These are phyloP conservation scores for Cacatua alba DNA, from an alignment of 2,113 vertebrate species.

Conservation along the genomic window DNA sequence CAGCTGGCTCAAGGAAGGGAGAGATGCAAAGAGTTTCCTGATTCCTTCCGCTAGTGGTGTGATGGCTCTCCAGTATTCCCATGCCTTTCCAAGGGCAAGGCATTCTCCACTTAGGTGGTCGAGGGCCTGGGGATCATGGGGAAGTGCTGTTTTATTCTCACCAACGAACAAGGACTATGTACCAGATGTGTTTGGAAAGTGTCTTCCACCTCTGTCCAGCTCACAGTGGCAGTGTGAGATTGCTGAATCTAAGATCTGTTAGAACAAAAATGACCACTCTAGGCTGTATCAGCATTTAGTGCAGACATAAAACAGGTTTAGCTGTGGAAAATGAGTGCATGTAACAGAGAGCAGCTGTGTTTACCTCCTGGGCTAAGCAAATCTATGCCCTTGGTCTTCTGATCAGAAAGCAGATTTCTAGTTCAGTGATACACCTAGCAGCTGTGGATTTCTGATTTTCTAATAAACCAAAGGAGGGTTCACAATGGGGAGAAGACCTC, in stretches of 20 bases:
- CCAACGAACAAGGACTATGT: background rate
- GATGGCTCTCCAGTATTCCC: background rate
- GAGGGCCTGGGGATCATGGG: background rate
- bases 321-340: background rate
- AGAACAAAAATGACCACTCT: background rate
- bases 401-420: background rate
- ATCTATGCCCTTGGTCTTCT: background rate
- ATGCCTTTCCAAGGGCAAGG: background rate
- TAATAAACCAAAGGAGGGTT: background rate
- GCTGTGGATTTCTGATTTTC: background rate
- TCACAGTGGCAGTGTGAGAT: background rate
- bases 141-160: background rate
- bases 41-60: rapidly evolving
- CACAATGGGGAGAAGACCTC: background rate
- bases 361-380: background rate
- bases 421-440: background rate
- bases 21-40: background rate
- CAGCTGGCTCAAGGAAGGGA: background rate
- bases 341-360: background rate
- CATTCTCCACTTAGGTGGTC: background rate
- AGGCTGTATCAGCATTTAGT: background rate
- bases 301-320: background rate
- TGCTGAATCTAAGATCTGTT: background rate
- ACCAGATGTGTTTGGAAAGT: background rate
- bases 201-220: background rate